Evolutionary conservation across 2,797 vertebrate species (phyloP).

Genomic region (Gadopsis bispinosus): DNA sequence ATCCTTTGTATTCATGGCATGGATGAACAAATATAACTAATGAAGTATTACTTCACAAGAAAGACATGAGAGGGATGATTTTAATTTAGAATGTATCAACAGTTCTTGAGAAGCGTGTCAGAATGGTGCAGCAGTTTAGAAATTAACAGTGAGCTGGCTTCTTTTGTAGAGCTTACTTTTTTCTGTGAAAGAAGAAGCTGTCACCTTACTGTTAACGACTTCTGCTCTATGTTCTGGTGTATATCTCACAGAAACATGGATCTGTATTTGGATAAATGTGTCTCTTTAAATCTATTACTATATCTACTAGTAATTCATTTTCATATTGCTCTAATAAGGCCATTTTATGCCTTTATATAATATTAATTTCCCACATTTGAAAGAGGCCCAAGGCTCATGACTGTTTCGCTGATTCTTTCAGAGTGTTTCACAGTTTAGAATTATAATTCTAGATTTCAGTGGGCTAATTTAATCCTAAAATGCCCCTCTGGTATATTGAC

Average conservation of each 20-base stretch:
- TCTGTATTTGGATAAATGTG: constrained; percentile 32
- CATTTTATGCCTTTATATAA: constrained; percentile 70
- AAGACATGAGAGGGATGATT: constrained; percentile 64
- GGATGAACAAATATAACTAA: constrained; percentile 73
- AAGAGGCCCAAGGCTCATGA: constrained; percentile 61
- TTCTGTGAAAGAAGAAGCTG: constrained; percentile 25
- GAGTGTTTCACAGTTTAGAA: constrained; percentile 58
- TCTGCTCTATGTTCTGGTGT: constrained; percentile 34
- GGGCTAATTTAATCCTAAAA: constrained; percentile 65
- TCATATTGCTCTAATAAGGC: constrained; percentile 63
- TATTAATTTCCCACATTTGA: constrained; percentile 77
- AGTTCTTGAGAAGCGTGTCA: constrained; percentile 66
- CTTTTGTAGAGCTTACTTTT: constrained; percentile 25
- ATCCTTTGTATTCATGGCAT: constrained; percentile 69
- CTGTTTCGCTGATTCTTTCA: constrained; percentile 54
- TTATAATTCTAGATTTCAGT: constrained; percentile 63
- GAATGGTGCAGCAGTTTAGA: constrained; percentile 51
- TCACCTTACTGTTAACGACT: constrained; percentile 38
- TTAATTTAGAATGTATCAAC: constrained; percentile 77
- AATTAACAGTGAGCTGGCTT: constrained; percentile 46
- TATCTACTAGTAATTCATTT: constrained; percentile 66
- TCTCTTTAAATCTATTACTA: constrained; percentile 55
- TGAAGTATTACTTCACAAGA: constrained; percentile 67
- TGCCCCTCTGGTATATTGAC: constrained; percentile 59
- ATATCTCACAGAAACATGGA: constrained; percentile 49